These are phyloP conservation scores for Callyntrura sp. DNA, from an alignment of 2,888 invertebrate species.

Conservation along the genomic window DNA sequence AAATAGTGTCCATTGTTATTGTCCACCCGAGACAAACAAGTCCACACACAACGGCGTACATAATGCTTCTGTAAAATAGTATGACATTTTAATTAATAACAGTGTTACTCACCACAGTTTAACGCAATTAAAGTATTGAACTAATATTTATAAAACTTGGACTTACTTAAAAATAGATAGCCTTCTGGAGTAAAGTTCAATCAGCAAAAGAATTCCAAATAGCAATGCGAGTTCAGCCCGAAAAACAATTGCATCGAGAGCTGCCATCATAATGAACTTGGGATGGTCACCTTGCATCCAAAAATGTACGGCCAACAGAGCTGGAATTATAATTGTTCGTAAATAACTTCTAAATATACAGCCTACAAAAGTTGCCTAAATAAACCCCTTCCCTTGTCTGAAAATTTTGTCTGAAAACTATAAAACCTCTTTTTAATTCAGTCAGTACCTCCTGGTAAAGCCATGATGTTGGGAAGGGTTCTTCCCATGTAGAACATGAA, in stretches of 20 bases:
- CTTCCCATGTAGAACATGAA: slow-evolving; percentile 98
- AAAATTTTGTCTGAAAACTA: slow-evolving; percentile 11
- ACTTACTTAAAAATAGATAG: slow-evolving; percentile 91
- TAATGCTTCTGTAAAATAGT: slow-evolving; percentile 91
- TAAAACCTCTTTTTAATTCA: background rate
- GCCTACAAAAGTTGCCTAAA: too few relatives aligned
- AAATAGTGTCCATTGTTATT: slow-evolving; percentile 94
- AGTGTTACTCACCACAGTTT: too few relatives aligned
- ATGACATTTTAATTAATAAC: too few relatives aligned
- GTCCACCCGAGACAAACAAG: slow-evolving; percentile 90
- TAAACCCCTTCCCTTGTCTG: too few relatives aligned
- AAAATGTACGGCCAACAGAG: slow-evolving; percentile 92
- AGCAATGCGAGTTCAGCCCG: slow-evolving; percentile 95
- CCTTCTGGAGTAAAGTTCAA: slow-evolving; percentile 91
- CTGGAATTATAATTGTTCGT: too few relatives aligned
- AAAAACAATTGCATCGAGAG: slow-evolving; percentile 95
- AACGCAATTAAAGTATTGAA: too few relatives aligned
- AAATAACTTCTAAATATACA: too few relatives aligned
- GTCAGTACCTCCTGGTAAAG: slow-evolving; percentile 92
- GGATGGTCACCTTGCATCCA: slow-evolving; percentile 93
- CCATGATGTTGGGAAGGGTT: slow-evolving; percentile 97
- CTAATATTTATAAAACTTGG: too few relatives aligned
- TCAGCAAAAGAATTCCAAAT: slow-evolving; percentile 93
- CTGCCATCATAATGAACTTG: slow-evolving; percentile 93
- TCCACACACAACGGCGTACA: slow-evolving; percentile 91